A percentile compares a stretch with the other conserved stretches of the same genome.
These are phyloP conservation scores for Chloroceryle amazona DNA, from an alignment of 2,797 vertebrate genomes.

Conservation along the genomic window DNA sequence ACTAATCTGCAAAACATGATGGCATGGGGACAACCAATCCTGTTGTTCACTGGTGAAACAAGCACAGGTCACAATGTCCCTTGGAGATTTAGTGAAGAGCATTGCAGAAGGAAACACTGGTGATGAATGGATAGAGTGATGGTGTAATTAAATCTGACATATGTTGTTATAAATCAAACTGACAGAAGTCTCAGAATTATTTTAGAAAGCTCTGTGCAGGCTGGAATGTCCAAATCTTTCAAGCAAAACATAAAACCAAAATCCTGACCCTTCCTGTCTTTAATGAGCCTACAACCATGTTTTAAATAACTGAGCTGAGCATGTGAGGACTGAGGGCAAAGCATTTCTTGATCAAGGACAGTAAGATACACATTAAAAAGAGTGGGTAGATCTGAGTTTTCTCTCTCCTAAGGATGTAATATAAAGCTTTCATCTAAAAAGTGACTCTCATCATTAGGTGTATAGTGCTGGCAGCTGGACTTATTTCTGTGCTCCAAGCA, in stretches of 20 bases:
- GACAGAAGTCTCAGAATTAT: constrained; percentile 39
- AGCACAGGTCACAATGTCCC: not conserved
- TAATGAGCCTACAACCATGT: not conserved
- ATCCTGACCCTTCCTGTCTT: not conserved
- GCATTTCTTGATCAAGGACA: not conserved
- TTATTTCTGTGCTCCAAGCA: not conserved
- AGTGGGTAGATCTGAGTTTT: not conserved
- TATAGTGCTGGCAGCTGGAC: not conserved
- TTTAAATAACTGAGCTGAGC: not conserved
- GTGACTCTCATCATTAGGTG: not conserved
- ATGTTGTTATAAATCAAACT: constrained; percentile 50
- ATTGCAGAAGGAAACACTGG: not conserved
- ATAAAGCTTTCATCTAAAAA: not conserved
- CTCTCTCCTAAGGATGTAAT: not conserved
- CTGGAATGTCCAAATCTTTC: not conserved
- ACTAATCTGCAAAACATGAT: not conserved
- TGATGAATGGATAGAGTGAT: not conserved
- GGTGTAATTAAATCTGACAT: constrained; percentile 50
- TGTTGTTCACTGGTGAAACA: not conserved
- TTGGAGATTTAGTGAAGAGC: not conserved
- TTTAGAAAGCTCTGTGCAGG: not conserved
- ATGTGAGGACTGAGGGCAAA: not conserved
- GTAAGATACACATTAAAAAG: not conserved
- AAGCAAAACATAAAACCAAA: constrained; percentile 1
- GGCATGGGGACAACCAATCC: not conserved